Evolutionary conservation across 2,113 vertebrate species (phyloP).

Genomic region (Natator depressus): DNA sequence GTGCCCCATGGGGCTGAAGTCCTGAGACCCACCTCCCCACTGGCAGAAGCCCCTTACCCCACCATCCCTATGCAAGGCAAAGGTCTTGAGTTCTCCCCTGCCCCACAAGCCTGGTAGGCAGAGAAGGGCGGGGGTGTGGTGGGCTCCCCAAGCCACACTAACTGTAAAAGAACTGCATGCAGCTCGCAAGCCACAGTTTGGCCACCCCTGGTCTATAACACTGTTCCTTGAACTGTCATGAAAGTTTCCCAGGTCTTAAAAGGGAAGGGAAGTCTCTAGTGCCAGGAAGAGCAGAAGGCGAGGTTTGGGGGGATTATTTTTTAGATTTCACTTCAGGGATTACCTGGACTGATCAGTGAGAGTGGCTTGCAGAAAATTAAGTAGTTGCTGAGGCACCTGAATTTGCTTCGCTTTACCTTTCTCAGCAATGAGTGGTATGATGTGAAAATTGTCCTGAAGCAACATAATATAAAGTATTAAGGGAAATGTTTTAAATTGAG

Average conservation of each 20-base stretch:
- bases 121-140: too few species aligned
- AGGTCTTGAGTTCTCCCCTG: too few species aligned
- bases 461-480: not conserved
- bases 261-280: not conserved
- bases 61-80: too few species aligned
- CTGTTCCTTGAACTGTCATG: not conserved
- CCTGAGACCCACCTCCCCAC: too few species aligned
- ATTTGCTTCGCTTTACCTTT: not conserved
- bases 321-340: not conserved
- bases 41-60: too few species aligned
- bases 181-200: too few species aligned
- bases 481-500: not conserved
- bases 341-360: not conserved
- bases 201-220: not conserved
- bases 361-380: not conserved
- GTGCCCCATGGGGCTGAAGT: too few species aligned
- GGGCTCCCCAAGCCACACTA: too few species aligned
- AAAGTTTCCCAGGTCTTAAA: not conserved
- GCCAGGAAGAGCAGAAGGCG: not conserved
- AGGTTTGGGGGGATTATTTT: not conserved
- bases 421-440: not conserved
- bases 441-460: constrained; percentile 19
- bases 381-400: not conserved
- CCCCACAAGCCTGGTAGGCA: too few species aligned
- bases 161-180: too few species aligned